Conservation (phyloP, 1,140 invertebrate genomes). For the Cherax destructor region DNA sequence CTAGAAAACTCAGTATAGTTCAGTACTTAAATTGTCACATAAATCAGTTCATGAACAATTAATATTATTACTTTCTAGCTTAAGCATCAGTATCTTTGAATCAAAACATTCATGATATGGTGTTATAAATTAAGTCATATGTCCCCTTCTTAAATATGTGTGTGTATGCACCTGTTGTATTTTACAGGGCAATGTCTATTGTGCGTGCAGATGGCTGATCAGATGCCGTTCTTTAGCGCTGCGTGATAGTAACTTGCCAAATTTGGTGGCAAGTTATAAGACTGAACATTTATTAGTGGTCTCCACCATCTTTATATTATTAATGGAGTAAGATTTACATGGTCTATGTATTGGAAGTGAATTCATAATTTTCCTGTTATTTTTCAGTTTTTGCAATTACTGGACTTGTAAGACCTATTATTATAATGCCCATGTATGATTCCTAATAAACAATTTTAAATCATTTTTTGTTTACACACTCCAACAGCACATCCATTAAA, state of each 20-base stretch:
- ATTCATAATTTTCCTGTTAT: too few relatives aligned
- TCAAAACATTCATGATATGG: background rate
- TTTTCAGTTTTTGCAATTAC: too few relatives aligned
- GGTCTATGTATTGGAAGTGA: too few relatives aligned
- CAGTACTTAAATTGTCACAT: background rate
- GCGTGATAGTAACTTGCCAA: background rate
- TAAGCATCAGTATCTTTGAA: background rate
- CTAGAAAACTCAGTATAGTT: background rate
- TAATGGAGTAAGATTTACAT: too few relatives aligned
- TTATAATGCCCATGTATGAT: too few relatives aligned
- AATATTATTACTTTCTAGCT: background rate
- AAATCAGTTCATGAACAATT: background rate
- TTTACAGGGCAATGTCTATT: slow-evolving; percentile 60
- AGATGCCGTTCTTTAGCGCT: slow-evolving; percentile 30
- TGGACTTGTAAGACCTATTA: too few relatives aligned
- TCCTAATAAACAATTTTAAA: too few relatives aligned
- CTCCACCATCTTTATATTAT: too few relatives aligned
- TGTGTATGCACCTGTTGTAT: slow-evolving; percentile 32
- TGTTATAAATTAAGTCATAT: background rate
- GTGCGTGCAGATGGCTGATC: slow-evolving; percentile 49
- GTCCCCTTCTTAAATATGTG: background rate
- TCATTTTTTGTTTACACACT: too few relatives aligned
- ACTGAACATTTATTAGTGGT: background rate
- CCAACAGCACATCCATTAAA: too few relatives aligned
- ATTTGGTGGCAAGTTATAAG: background rate